Conservation (phyloP, 92 coral and sea anemone species). For the Epizoanthus ramosus region DNA sequence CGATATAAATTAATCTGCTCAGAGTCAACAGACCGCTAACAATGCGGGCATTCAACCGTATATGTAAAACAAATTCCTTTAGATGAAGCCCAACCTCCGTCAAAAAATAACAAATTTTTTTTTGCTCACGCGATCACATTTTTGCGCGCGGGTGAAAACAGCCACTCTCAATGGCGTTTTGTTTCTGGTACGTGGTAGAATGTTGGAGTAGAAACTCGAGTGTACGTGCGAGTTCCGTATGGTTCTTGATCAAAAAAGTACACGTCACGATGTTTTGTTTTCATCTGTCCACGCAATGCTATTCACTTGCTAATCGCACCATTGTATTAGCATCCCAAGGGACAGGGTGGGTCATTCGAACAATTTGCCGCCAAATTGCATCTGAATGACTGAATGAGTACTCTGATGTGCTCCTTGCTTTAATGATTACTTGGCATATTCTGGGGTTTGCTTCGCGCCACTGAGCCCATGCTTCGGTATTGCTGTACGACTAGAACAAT, state of each 20-base stretch:
- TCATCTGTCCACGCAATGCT: conserved; percentile 59
- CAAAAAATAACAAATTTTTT: background rate
- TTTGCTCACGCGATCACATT: background rate
- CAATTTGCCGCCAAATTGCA: conserved; percentile 86
- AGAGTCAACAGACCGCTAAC: conserved; percentile 51
- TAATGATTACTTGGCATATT: conserved; percentile 4
- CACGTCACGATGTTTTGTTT: conserved; percentile 62
- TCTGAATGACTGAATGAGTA: conserved; percentile 65
- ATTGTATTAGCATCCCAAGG: conserved; percentile 85
- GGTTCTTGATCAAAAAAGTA: conserved; percentile 13
- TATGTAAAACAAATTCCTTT: conserved; percentile 33
- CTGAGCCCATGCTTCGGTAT: background rate
- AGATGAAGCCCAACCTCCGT: conserved; percentile 9
- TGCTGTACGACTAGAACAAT: background rate
- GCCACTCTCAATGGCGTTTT: background rate
- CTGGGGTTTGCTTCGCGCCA: conserved; percentile 40
- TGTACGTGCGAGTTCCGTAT: conserved; percentile 28
- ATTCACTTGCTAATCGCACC: conserved; percentile 74
- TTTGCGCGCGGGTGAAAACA: conserved; percentile 4
- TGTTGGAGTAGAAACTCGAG: conserved; percentile 18
- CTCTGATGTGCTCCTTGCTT: conserved; percentile 41
- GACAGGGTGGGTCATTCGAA: conserved; percentile 84
- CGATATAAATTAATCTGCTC: conserved; percentile 47
- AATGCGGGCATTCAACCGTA: conserved; percentile 52
- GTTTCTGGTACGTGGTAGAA: conserved; percentile 49